Percentiles rank a stretch among this genome's conserved stretches.
Conservation (phyloP, 2,113 vertebrate genomes). For the Verasper variegatus region DNA sequence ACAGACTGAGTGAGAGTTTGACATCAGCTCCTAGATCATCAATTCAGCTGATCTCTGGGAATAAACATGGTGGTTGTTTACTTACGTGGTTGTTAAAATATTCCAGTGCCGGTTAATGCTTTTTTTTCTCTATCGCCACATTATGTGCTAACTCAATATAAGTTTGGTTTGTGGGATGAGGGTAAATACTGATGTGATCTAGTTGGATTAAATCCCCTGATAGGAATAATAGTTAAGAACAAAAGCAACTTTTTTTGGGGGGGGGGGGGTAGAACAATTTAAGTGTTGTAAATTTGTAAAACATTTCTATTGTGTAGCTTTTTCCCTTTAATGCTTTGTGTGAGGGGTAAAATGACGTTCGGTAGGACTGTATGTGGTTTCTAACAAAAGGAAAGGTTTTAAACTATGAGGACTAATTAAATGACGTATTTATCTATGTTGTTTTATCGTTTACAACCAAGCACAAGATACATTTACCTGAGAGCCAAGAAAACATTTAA, state of each 20-base stretch:
- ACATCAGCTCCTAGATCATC: too few species aligned
- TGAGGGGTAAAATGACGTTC: slow-evolving; percentile 35
- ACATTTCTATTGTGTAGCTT: slow-evolving; percentile 48
- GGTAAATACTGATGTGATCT: slow-evolving; percentile 21
- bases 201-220: slow-evolving; percentile 22
- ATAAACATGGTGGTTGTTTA: slow-evolving; percentile 17
- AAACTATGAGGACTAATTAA: slow-evolving; percentile 1
- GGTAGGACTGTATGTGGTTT: slow-evolving; percentile 16
- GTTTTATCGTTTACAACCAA: slow-evolving; percentile 31
- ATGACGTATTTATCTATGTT: background rate
- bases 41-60: too few species aligned
- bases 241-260: background rate
- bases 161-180: slow-evolving; percentile 18
- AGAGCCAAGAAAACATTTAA: slow-evolving; percentile 2
- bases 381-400: background rate
- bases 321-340: slow-evolving; percentile 33
- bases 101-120: background rate
- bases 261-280: background rate
- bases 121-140: slow-evolving; percentile 24
- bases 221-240: background rate
- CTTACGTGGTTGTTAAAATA: slow-evolving; percentile 18
- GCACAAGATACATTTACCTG: slow-evolving; percentile 30
- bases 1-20: too few species aligned
- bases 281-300: slow-evolving; percentile 52
- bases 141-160: slow-evolving; percentile 4